Percentiles rank a stretch among this genome's conserved stretches.
phyloP scores from a whole-genome alignment of 2,888 invertebrate genomes.

The Drosophila lutescens region DNA sequence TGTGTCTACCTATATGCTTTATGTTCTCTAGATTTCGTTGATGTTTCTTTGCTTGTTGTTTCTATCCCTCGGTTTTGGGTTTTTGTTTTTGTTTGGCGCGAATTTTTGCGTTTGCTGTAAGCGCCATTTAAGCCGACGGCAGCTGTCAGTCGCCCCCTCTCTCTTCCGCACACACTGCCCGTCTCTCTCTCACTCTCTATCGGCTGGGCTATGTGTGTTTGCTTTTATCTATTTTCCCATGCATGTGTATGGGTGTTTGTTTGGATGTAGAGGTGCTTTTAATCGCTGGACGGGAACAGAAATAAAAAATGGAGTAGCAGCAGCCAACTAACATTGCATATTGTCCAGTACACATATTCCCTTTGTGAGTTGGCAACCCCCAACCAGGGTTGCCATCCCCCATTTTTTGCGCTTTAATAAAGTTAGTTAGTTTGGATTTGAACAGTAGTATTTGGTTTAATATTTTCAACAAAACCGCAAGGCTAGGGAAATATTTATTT shows the following conservation, averaged over 20 bases:
- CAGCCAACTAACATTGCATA: conserved; percentile 41
- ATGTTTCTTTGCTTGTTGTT: conserved; percentile 23
- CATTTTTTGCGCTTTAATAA: conserved; percentile 13
- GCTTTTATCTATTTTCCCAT: conserved; percentile 36
- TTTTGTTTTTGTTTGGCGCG: conserved; percentile 33
- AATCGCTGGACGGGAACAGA: conserved; percentile 36
- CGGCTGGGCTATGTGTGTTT: conserved; percentile 9
- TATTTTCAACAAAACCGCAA: neutral
- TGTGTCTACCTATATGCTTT: conserved; percentile 40
- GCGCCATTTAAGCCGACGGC: conserved; percentile 55
- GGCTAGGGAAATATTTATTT: too few relatives aligned
- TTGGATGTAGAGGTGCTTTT: conserved; percentile 23
- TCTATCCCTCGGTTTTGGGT: conserved; percentile 13
- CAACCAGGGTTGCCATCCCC: neutral
- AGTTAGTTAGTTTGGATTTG: conserved; percentile 8
- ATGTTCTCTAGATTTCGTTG: conserved; percentile 34
- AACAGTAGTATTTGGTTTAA: neutral
- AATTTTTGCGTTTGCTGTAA: conserved; percentile 43
- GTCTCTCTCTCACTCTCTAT: neutral
- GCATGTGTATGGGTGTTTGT: conserved; percentile 3
- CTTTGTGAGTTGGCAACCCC: conserved; percentile 3
- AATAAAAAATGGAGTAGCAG: conserved; percentile 11
- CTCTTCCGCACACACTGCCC: neutral
- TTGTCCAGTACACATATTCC: conserved; percentile 26
- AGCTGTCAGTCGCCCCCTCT: conserved; percentile 38